These are phyloP conservation scores for Mormyrus iriodes DNA, from an alignment of 2,113 vertebrate species.

Conservation along the genomic window DNA sequence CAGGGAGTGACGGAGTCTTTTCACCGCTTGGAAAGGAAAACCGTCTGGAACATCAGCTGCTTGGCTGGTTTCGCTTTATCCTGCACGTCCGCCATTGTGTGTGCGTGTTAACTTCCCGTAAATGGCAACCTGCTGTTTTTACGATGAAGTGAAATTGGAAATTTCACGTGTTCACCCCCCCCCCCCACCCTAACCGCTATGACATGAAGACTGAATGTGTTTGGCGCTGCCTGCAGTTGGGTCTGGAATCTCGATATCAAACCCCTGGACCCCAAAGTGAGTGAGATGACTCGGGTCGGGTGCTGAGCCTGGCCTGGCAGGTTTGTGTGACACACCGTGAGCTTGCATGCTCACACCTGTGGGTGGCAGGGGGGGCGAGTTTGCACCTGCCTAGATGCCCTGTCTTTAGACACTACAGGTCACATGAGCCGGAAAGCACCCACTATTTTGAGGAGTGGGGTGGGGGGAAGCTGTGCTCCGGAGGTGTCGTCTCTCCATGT, in stretches of 20 bases:
- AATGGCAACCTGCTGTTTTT: neutral
- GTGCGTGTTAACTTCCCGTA: neutral
- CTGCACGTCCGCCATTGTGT: slow-evolving; percentile 27
- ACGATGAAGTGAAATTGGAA: neutral
- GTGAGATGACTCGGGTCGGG: neutral
- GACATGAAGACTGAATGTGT: neutral
- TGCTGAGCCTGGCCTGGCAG: neutral
- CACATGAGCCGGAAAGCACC: neutral
- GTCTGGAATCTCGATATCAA: neutral
- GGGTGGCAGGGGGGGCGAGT: neutral
- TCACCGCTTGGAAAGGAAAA: slow-evolving; percentile 42
- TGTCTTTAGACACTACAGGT: neutral
- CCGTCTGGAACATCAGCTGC: slow-evolving; percentile 47
- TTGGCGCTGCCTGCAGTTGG: neutral
- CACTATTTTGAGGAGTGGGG: neutral
- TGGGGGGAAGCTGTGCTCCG: neutral
- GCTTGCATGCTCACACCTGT: no score
- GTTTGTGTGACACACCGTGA: no score
- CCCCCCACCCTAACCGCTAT: neutral
- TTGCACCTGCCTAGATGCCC: neutral
- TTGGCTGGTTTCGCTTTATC: slow-evolving; percentile 58
- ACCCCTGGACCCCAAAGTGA: neutral
- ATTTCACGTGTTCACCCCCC: neutral
- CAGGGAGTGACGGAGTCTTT: slow-evolving; percentile 43
- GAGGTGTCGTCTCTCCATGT: slow-evolving; percentile 4